Conservation (phyloP, 2,888 invertebrate genomes). For the Charanyca ferruginea region DNA sequence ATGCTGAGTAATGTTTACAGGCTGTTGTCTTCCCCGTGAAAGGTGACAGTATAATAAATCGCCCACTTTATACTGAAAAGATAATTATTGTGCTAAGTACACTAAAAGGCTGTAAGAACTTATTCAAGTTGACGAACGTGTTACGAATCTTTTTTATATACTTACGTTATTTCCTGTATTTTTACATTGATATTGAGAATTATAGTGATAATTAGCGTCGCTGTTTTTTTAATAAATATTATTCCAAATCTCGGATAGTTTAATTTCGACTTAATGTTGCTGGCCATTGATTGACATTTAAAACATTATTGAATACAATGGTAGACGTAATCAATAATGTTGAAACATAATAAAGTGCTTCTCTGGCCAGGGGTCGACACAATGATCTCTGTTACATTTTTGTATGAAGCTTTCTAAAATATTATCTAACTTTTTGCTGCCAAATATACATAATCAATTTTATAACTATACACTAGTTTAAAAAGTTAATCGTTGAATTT, state of each 20-base stretch:
- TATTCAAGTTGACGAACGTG: slow-evolving; percentile 49
- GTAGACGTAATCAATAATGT: slow-evolving; percentile 20
- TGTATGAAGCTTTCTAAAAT: slow-evolving; percentile 44
- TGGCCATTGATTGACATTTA: slow-evolving; percentile 19
- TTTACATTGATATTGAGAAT: slow-evolving; percentile 54
- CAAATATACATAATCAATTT: slow-evolving; percentile 62
- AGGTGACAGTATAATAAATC: slow-evolving; percentile 4
- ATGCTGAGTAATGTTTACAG: background rate
- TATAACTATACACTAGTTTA: slow-evolving; percentile 21
- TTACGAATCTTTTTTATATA: slow-evolving; percentile 51
- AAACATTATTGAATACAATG: slow-evolving; percentile 15
- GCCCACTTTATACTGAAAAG: slow-evolving; percentile 16
- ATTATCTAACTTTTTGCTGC: slow-evolving; percentile 55
- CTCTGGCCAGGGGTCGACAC: slow-evolving; percentile 27
- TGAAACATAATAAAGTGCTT: slow-evolving; percentile 28
- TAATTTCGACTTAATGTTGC: slow-evolving; percentile 39
- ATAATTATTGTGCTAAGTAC: slow-evolving; percentile 53
- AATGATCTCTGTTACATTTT: slow-evolving; percentile 60
- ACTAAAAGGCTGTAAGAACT: slow-evolving; percentile 56
- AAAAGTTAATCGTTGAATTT: slow-evolving; percentile 9
- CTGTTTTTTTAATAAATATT: slow-evolving; percentile 48
- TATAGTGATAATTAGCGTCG: slow-evolving; percentile 52
- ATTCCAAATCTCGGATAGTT: slow-evolving; percentile 46
- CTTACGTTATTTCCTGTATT: slow-evolving; percentile 43
- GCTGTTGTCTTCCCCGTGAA: slow-evolving; percentile 28